Evolutionary conservation across 30 jellyfish, hydroid and myxozoan genomes (phyloP).

Genomic region (Aurelia aurita): DNA sequence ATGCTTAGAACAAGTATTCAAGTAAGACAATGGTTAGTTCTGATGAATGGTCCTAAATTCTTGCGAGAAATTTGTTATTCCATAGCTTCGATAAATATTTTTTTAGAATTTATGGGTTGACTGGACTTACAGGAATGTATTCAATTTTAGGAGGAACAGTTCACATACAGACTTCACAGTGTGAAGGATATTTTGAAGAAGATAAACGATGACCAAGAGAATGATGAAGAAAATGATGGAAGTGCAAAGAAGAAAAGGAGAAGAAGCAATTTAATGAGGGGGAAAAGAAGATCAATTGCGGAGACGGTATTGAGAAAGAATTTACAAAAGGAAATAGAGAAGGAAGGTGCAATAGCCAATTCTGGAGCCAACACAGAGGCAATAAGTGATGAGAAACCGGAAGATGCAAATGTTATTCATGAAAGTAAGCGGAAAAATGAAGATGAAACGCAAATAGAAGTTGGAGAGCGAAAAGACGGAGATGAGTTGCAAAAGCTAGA

Average conservation of each 20-base stretch:
- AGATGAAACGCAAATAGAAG: neutral
- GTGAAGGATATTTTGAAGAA: conserved; percentile 31
- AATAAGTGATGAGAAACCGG: conserved; percentile 1
- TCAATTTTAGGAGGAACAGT: conserved; percentile 21
- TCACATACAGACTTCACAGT: conserved; percentile 48
- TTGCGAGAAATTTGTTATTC: too few relatives aligned
- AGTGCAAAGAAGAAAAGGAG: conserved; percentile 21
- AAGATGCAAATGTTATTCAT: neutral
- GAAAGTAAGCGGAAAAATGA: neutral
- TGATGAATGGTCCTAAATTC: too few relatives aligned
- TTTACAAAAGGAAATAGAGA: neutral
- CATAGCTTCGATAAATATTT: too few relatives aligned
- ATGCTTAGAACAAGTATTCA: too few relatives aligned
- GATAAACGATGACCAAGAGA: conserved; percentile 4
- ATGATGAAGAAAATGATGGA: neutral
- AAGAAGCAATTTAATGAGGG: conserved; percentile 8
- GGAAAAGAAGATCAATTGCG: conserved; percentile 33
- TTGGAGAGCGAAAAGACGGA: neutral
- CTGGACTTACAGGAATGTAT: too few relatives aligned
- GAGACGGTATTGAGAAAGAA: conserved; percentile 30
- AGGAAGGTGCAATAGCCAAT: neutral
- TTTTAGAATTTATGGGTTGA: too few relatives aligned
- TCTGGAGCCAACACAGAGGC: neutral
- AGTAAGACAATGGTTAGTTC: too few relatives aligned
- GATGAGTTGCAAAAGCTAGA: too few relatives aligned